Evolutionary conservation across 1,140 invertebrate species (phyloP).

Genomic region (Xylocopa sonorina): DNA sequence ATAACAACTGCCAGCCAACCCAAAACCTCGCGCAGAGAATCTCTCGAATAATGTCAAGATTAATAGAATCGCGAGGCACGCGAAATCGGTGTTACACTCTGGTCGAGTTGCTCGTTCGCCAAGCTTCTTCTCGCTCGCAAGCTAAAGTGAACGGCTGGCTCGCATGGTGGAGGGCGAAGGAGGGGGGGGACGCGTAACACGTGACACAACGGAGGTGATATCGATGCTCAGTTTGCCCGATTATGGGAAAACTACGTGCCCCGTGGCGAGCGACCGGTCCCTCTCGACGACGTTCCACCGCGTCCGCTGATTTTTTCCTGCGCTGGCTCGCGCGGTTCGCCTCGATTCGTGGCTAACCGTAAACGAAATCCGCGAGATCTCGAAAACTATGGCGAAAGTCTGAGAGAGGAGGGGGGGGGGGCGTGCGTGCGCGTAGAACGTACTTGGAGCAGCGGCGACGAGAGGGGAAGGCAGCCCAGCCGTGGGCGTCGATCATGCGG

Average conservation of each 20-base stretch:
- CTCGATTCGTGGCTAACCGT: no score
- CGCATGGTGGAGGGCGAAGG: conserved; percentile 16
- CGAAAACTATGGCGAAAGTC: conserved; percentile 30
- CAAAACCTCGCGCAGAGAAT: no score
- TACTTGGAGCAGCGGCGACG: no score
- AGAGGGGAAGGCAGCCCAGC: no score
- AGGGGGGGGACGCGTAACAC: conserved; percentile 41
- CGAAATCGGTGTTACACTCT: conserved; percentile 15
- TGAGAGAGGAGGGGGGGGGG: no score
- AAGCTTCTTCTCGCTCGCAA: conserved; percentile 18
- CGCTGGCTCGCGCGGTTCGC: no score
- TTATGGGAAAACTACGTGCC: conserved; percentile 35
- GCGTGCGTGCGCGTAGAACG: conserved; percentile 9
- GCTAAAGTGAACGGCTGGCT: conserved; percentile 29
- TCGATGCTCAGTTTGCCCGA: conserved; percentile 40
- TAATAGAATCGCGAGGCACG: conserved; percentile 5
- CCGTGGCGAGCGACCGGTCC: conserved; percentile 14
- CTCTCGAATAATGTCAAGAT: conserved; percentile 2
- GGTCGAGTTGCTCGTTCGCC: conserved; percentile 22
- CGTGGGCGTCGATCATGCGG: conserved; percentile 46
- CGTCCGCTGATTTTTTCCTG: background rate
- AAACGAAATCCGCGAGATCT: conserved; percentile 5
- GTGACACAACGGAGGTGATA: conserved; percentile 41
- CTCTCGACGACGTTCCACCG: no score
- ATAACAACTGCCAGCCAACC: no score